A percentile compares a stretch with the other conserved stretches of the same genome.
Conservation (phyloP, 2,113 vertebrate genomes). For the Bubo scandiacus region DNA sequence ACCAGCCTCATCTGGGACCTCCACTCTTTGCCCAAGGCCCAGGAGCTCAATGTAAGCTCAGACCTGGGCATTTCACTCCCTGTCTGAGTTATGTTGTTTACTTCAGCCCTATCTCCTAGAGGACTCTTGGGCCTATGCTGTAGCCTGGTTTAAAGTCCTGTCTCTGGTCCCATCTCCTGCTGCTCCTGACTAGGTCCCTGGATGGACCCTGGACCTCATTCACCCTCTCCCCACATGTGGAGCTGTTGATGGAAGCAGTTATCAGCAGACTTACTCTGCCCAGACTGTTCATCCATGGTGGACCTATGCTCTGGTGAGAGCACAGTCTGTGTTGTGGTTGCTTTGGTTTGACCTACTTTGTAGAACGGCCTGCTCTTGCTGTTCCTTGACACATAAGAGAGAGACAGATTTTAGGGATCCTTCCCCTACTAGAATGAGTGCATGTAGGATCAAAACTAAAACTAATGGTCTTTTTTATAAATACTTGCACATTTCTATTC, state of each 20-base stretch:
- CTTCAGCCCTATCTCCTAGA: background rate
- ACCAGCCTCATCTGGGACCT: background rate
- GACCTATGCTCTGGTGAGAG: background rate
- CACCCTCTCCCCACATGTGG: fast-evolving
- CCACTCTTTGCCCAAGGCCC: background rate
- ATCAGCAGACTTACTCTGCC: background rate
- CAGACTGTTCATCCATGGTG: background rate
- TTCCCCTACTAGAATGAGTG: background rate
- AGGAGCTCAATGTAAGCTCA: background rate
- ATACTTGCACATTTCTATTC: background rate
- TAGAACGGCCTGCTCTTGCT: background rate
- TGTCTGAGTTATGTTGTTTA: background rate
- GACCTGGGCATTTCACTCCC: background rate
- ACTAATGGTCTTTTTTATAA: background rate
- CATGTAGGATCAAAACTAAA: background rate
- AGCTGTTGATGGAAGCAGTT: background rate
- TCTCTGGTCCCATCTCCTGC: background rate
- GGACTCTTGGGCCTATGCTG: background rate
- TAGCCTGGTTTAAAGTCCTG: background rate
- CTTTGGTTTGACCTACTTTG: background rate
- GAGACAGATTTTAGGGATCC: background rate
- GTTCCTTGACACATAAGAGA: background rate
- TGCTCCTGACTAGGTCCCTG: background rate
- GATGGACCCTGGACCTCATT: background rate
- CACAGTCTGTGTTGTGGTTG: background rate